Percentiles rank a stretch among this genome's conserved stretches.
Evolutionary conservation across 2,113 vertebrate species (phyloP).

Genomic region (human (Homo sapiens)): DNA sequence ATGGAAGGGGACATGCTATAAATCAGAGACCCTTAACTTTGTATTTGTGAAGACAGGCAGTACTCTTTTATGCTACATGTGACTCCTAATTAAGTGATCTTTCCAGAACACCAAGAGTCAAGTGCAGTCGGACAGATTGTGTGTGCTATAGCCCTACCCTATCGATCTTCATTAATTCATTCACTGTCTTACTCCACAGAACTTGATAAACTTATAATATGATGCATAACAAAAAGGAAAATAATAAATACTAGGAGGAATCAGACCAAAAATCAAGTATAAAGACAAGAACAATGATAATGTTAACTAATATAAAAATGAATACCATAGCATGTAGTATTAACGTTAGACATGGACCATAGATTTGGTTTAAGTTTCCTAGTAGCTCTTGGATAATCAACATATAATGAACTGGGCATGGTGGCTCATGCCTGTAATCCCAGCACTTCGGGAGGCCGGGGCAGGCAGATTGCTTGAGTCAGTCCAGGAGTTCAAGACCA

Average conservation of each 20-base stretch:
- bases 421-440: too few species aligned
- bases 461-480: too few species aligned
- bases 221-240: background rate
- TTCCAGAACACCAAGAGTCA: background rate
- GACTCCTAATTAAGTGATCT: background rate
- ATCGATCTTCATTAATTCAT: background rate
- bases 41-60: background rate
- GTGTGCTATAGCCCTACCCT: background rate
- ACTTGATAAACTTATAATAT: background rate
- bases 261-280: background rate
- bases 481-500: too few species aligned
- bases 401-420: background rate
- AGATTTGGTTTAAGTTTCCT: background rate
- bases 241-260: background rate
- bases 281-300: background rate
- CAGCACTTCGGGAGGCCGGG: too few species aligned
- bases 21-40: background rate
- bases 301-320: background rate
- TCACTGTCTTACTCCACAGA: background rate
- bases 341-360: background rate
- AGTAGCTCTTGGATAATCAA: background rate
- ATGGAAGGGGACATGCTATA: background rate
- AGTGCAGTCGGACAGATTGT: background rate
- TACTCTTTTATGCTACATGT: background rate
- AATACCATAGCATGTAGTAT: background rate